Evolutionary conservation across 2,888 invertebrate genomes (phyloP).

Genomic region (Cerastoderma edule): DNA sequence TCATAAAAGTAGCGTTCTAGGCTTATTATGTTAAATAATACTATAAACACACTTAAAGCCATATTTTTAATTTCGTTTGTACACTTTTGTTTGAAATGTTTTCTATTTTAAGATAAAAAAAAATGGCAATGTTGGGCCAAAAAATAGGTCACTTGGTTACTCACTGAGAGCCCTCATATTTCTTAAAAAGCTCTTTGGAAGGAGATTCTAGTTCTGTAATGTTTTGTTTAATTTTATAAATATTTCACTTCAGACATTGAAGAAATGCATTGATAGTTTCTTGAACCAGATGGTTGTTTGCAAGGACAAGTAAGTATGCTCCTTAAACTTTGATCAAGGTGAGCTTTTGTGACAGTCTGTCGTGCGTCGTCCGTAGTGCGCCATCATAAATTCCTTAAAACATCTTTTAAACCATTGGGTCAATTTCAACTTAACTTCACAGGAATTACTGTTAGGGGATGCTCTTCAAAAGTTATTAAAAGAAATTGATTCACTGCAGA

Average conservation of each 20-base stretch:
- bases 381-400: neutral
- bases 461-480: neutral
- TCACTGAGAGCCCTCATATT: neutral
- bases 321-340: constrained; percentile 5
- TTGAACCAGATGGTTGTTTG: neutral
- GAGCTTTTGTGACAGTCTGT: neutral
- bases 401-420: neutral
- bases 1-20: no score
- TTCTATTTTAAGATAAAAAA: no score
- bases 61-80: no score
- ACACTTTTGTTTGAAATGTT: no score
- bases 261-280: neutral
- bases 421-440: neutral
- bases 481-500: neutral
- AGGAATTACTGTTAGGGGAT: no score
- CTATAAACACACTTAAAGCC: no score
- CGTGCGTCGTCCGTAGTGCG: neutral
- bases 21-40: no score
- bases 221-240: no score
- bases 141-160: neutral
- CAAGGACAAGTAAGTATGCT: neutral
- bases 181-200: neutral
- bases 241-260: no score
- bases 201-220: neutral
- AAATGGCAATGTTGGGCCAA: no score